These are phyloP conservation scores for Oreonectes daqikongensis DNA, from an alignment of 2,797 vertebrate genomes.

Conservation along the genomic window DNA sequence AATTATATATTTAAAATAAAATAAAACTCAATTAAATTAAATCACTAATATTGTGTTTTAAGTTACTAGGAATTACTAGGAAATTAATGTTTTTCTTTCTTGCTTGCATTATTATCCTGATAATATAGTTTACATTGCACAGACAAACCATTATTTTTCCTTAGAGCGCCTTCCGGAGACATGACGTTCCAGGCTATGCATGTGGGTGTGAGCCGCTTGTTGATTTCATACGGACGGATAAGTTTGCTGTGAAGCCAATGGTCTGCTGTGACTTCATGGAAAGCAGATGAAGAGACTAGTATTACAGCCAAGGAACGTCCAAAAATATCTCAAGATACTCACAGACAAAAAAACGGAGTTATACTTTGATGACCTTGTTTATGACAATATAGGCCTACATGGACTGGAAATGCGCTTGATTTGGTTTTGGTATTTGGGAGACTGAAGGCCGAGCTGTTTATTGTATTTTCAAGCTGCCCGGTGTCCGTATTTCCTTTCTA, in stretches of 20 bases:
- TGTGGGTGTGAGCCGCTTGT: slow-evolving; percentile 45
- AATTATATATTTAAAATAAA: too few species aligned
- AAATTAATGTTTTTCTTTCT: background rate
- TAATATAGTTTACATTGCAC: background rate
- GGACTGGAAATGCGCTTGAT: slow-evolving; percentile 53
- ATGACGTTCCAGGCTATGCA: slow-evolving; percentile 44
- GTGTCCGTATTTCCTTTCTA: too few species aligned
- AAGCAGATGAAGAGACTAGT: slow-evolving; percentile 56
- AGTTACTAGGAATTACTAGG: too few species aligned
- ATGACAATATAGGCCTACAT: slow-evolving; percentile 14
- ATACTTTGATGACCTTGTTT: slow-evolving; percentile 42
- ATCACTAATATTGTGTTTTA: too few species aligned
- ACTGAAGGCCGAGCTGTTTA: slow-evolving; percentile 16
- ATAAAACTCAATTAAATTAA: too few species aligned
- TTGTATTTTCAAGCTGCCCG: slow-evolving; percentile 24
- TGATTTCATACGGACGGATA: slow-evolving; percentile 51
- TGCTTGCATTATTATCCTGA: background rate
- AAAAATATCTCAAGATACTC: slow-evolving; percentile 41
- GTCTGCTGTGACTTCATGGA: slow-evolving; percentile 66
- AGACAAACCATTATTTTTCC: slow-evolving; percentile 3
- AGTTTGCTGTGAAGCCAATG: slow-evolving; percentile 44
- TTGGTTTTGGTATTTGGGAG: slow-evolving; percentile 22
- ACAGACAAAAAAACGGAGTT: slow-evolving; percentile 22
- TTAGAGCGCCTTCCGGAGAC: slow-evolving; percentile 3
- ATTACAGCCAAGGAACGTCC: slow-evolving; percentile 37